A percentile compares a stretch with the other conserved stretches of the same genome.
These are phyloP conservation scores for Galagoides demidoff DNA, from an alignment of 2,797 vertebrate species.

Conservation along the genomic window DNA sequence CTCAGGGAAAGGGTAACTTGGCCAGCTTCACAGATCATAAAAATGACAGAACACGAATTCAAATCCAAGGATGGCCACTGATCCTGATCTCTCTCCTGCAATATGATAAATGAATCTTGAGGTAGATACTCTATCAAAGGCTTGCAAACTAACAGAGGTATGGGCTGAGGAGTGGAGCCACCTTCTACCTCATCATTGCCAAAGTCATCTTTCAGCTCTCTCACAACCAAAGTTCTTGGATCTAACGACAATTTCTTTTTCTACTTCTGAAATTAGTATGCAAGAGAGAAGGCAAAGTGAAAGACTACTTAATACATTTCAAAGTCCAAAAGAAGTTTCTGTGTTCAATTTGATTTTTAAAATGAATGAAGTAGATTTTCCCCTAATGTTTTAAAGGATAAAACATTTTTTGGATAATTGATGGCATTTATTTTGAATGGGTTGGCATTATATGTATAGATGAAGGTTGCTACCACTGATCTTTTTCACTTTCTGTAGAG, in stretches of 20 bases:
- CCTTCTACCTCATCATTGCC: neutral
- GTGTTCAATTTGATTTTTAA: neutral
- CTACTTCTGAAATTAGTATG: conserved; percentile 2
- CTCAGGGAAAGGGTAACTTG: neutral
- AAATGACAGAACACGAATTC: neutral
- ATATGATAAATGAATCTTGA: neutral
- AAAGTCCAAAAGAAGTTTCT: neutral
- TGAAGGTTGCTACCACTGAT: neutral
- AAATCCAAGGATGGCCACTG: neutral
- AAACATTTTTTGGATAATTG: neutral
- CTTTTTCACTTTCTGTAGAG: neutral
- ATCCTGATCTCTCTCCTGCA: neutral
- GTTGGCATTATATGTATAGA: neutral
- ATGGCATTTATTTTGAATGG: neutral
- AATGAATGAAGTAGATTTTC: neutral
- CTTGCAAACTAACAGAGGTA: neutral
- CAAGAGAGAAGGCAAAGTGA: neutral
- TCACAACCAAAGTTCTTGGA: neutral
- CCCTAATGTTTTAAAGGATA: neutral
- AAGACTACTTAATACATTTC: neutral
- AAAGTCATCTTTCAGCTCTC: neutral
- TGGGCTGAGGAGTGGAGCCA: neutral
- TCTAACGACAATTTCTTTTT: neutral
- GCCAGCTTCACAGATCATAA: neutral
- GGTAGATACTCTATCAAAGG: neutral